phyloP scores from a whole-genome alignment of 2,113 vertebrate species.

The Aleadryas rufinucha region DNA sequence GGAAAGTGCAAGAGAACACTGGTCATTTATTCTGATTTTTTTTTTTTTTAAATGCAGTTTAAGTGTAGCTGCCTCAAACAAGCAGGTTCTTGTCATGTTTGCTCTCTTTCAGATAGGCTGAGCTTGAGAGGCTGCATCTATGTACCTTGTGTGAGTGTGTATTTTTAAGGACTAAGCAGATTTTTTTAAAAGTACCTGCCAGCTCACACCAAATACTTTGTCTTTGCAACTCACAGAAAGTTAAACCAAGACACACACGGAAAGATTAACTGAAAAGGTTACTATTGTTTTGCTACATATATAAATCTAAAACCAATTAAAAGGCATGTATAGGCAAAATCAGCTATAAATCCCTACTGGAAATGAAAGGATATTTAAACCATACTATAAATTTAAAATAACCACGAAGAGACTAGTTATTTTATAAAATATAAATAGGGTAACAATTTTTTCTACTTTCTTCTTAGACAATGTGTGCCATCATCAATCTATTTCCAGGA shows the following conservation, averaged over 20 bases:
- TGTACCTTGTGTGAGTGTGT: background rate
- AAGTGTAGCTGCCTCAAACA: background rate
- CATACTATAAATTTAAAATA: background rate
- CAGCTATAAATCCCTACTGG: background rate
- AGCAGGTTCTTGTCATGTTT: conserved; percentile 33
- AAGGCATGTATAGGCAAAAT: background rate
- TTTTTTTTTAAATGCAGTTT: background rate
- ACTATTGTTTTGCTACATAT: background rate
- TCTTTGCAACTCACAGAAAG: background rate
- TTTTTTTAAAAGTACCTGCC: conserved; percentile 1
- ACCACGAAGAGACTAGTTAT: background rate
- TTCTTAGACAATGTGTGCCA: background rate
- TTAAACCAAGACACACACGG: background rate
- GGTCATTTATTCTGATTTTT: background rate
- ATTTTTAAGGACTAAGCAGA: background rate
- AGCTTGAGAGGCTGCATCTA: background rate
- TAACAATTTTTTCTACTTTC: background rate
- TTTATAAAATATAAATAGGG: background rate
- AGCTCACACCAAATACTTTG: background rate
- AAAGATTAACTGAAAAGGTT: background rate
- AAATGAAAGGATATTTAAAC: background rate
- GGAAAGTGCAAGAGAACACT: background rate
- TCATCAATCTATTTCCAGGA: background rate
- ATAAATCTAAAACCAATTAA: conserved; percentile 21
- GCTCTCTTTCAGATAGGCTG: background rate